A percentile compares a stretch with the other conserved stretches of the same genome.
Evolutionary conservation across 2,113 vertebrate species (phyloP).

Genomic region (Thamnophis sirtalis): DNA sequence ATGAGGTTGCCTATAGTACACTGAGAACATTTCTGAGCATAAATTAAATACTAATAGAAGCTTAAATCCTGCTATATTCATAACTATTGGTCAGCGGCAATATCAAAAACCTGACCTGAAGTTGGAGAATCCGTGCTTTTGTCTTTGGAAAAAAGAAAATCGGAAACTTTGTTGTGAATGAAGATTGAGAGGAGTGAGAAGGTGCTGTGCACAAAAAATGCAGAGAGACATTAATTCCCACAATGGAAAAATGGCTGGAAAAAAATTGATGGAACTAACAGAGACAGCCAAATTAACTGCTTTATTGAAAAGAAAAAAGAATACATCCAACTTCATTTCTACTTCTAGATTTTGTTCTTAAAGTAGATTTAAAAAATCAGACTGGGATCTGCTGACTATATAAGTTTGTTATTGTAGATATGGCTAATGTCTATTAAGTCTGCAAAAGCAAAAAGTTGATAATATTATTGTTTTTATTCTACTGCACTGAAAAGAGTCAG

Average conservation of each 20-base stretch:
- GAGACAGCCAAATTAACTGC: not conserved
- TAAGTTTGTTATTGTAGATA: not conserved
- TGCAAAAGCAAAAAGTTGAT: not conserved
- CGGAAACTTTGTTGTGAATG: not conserved
- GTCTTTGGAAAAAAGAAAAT: not conserved
- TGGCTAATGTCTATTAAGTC: not conserved
- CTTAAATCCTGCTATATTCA: not conserved
- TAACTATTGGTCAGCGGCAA: not conserved
- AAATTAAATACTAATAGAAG: not conserved
- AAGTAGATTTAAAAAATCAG: not conserved
- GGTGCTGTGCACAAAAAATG: not conserved
- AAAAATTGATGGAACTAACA: not conserved
- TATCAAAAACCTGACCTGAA: not conserved
- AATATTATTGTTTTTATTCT: not conserved
- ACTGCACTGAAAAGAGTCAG: not conserved
- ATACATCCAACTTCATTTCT: not conserved
- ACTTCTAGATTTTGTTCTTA: not conserved
- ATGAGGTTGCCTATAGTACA: not conserved
- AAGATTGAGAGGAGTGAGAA: not conserved
- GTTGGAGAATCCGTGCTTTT: not conserved
- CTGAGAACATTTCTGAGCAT: not conserved
- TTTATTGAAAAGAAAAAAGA: not conserved
- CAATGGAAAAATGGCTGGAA: not conserved
- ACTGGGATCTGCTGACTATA: not conserved
- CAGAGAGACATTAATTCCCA: not conserved